These are phyloP conservation scores for Papilio polytes DNA, from an alignment of 1,140 invertebrate species.

Conservation along the genomic window DNA sequence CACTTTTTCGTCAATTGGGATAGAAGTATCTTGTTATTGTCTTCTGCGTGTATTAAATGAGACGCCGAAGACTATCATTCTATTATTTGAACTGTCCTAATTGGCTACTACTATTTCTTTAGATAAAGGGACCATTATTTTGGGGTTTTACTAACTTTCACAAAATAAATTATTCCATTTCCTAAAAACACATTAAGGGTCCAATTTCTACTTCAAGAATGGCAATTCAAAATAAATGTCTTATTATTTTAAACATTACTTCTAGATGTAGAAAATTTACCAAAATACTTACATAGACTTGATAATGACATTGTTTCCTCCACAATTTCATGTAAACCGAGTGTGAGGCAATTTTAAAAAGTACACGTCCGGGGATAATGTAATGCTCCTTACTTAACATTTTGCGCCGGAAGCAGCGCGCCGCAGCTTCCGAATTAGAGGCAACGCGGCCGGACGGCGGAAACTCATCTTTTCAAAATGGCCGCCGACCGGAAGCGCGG, in stretches of 20 bases:
- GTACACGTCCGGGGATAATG: constrained; percentile 43
- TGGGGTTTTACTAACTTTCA: background rate
- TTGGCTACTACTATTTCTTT: too few species aligned
- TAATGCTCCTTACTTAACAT: constrained; percentile 80
- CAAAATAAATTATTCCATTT: too few species aligned
- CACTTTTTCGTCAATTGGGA: background rate
- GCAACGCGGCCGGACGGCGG: constrained; percentile 62
- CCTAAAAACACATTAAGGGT: background rate
- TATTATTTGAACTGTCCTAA: background rate
- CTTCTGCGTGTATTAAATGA: background rate
- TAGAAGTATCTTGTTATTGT: background rate
- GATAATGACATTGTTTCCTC: background rate
- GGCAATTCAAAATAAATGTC: too few species aligned
- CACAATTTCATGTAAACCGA: background rate
- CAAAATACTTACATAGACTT: background rate
- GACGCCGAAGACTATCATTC: background rate
- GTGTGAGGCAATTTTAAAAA: constrained; percentile 16
- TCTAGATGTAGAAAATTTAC: background rate
- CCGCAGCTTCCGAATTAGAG: constrained; percentile 72
- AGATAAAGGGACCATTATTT: background rate
- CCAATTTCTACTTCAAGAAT: background rate
- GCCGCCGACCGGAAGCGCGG: constrained; percentile 71
- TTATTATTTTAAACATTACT: too few species aligned
- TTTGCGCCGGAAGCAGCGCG: constrained; percentile 70
- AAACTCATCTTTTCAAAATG: constrained; percentile 80